Conservation (phyloP, 1,140 invertebrate species). For the Littorina saxatilis region DNA sequence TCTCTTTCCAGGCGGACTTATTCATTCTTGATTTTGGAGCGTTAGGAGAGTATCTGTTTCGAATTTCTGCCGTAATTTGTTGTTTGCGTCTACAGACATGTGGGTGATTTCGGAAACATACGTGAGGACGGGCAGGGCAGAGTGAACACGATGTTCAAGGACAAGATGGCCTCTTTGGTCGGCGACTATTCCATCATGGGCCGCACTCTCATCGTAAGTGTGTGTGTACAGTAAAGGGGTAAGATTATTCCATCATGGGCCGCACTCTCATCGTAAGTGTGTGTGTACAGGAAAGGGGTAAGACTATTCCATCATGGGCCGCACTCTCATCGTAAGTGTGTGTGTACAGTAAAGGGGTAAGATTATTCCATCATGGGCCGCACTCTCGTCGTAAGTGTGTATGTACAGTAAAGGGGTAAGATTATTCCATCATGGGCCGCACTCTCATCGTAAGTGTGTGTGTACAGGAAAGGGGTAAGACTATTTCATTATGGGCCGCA, state of each 20-base stretch:
- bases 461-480: no score
- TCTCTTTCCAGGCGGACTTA: no score
- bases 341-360: no score
- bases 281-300: no score
- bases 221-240: no score
- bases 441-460: no score
- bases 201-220: slow-evolving; percentile 30
- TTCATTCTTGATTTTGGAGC: no score
- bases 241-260: slow-evolving; percentile 17
- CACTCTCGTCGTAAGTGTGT: slow-evolving; percentile 30
- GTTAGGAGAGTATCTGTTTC: no score
- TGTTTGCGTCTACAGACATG: slow-evolving; percentile 29
- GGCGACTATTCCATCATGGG: slow-evolving; percentile 23
- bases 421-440: no score
- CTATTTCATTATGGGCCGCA: no score
- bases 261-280: slow-evolving; percentile 31
- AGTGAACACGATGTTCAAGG: slow-evolving; percentile 3
- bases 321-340: slow-evolving; percentile 31
- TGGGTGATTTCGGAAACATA: slow-evolving; percentile 36
- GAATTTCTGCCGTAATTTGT: no score
- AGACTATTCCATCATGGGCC: slow-evolving; percentile 16
- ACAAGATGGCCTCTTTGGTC: neutral
- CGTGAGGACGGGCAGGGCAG: slow-evolving; percentile 8
- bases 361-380: slow-evolving; percentile 19
- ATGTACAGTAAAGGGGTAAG: no score